These are phyloP conservation scores for Sinella curviseta DNA, from an alignment of 1,140 invertebrate genomes.

Conservation along the genomic window DNA sequence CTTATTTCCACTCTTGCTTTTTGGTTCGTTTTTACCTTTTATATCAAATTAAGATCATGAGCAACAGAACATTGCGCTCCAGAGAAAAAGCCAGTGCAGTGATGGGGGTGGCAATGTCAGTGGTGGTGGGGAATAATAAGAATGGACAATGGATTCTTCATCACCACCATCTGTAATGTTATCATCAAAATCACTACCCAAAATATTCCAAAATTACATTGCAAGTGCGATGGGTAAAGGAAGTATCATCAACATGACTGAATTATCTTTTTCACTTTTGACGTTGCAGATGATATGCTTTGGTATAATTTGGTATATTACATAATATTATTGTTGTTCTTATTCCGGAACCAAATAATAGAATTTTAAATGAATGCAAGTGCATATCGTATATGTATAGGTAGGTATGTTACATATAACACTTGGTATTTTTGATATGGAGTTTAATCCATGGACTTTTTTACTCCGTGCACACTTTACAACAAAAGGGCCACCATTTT, in stretches of 20 bases:
- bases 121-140: background rate
- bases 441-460: slow-evolving; percentile 10
- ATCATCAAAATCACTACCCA: too few relatives aligned
- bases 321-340: background rate
- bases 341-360: too few relatives aligned
- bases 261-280: too few relatives aligned
- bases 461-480: background rate
- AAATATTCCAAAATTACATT: too few relatives aligned
- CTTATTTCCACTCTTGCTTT: background rate
- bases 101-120: background rate
- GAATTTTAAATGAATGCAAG: too few relatives aligned
- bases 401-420: too few relatives aligned
- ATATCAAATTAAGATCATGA: slow-evolving; percentile 23
- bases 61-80: background rate
- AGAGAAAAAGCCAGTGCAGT: background rate
- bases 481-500: slow-evolving; percentile 19
- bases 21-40: slow-evolving; percentile 7
- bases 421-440: too few relatives aligned
- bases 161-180: background rate
- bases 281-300: background rate
- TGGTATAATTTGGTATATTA: background rate
- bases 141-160: slow-evolving; percentile 7
- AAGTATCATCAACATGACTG: too few relatives aligned
- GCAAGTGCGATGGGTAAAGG: too few relatives aligned
- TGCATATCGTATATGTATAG: too few relatives aligned